phyloP scores from a whole-genome alignment of 2,888 invertebrate species.

The Keiferia lycopersicella region DNA sequence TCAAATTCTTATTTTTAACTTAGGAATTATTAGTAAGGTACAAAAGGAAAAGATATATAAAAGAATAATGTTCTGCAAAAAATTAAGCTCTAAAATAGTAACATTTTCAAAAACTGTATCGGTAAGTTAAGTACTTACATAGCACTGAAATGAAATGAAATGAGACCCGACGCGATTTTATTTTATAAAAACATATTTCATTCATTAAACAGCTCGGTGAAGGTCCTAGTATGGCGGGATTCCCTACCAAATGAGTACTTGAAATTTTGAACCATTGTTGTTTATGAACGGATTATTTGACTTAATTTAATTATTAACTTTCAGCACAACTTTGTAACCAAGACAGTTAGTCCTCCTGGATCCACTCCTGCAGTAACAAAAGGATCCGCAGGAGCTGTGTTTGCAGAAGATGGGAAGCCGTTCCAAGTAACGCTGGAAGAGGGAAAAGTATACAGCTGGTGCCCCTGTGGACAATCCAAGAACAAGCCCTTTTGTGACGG shows the following conservation, averaged over 20 bases:
- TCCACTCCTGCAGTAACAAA: neutral
- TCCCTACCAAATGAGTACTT: neutral
- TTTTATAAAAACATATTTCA: too few species aligned
- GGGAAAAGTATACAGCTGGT: constrained; percentile 3
- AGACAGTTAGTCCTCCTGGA: neutral
- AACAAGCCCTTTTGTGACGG: constrained; percentile 3
- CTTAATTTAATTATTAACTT: neutral
- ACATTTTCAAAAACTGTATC: neutral
- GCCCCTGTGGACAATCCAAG: constrained; percentile 1
- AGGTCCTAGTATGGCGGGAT: too few species aligned
- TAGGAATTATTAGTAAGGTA: neutral
- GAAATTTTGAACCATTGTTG: neutral
- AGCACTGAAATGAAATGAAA: neutral
- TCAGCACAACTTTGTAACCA: neutral
- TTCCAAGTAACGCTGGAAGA: constrained; percentile 1
- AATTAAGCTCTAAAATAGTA: neutral
- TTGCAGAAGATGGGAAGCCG: constrained; percentile 6
- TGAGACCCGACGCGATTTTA: too few species aligned
- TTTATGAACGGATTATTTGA: neutral
- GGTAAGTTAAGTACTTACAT: neutral
- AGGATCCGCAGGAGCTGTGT: neutral
- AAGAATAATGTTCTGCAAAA: neutral
- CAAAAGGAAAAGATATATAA: neutral
- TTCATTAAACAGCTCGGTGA: too few species aligned
- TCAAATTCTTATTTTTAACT: neutral